A percentile compares a stretch with the other conserved stretches of the same genome.
These are phyloP conservation scores for Psylliodes chrysocephalus DNA, from an alignment of 2,888 invertebrate genomes.

Conservation along the genomic window DNA sequence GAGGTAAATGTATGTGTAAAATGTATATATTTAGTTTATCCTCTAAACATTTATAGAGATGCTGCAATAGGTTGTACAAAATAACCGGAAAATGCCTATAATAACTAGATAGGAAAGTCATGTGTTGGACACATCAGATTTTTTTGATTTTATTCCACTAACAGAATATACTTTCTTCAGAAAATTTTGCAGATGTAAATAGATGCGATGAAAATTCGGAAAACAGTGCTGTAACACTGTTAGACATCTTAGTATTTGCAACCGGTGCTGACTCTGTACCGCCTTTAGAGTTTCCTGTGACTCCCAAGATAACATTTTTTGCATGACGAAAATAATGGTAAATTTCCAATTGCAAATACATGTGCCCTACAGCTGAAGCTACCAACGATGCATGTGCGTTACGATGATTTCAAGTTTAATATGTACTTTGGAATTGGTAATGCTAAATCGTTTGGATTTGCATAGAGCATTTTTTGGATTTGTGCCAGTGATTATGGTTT, in stretches of 20 bases:
- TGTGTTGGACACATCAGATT: too few relatives aligned
- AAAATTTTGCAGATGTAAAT: too few relatives aligned
- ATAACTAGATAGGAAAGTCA: too few relatives aligned
- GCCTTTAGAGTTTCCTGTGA: slow-evolving; percentile 31
- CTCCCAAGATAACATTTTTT: slow-evolving; percentile 25
- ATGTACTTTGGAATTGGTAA: slow-evolving; percentile 27
- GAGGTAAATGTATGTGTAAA: too few relatives aligned
- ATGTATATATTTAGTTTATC: too few relatives aligned
- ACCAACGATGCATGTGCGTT: slow-evolving; percentile 22
- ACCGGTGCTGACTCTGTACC: slow-evolving; percentile 25
- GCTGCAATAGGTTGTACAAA: too few relatives aligned
- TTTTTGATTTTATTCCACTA: slow-evolving; percentile 21
- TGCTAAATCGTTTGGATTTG: slow-evolving; percentile 25
- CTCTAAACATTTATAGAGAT: too few relatives aligned
- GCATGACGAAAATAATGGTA: slow-evolving; percentile 23
- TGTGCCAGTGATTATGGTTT: neutral
- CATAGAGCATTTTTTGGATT: slow-evolving; percentile 15
- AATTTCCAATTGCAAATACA: slow-evolving; percentile 29
- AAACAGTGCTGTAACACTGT: slow-evolving; percentile 5
- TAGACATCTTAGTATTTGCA: too few relatives aligned
- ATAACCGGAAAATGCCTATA: too few relatives aligned
- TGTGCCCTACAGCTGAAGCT: slow-evolving; percentile 27
- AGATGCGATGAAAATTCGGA: too few relatives aligned
- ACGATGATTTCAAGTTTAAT: slow-evolving; percentile 30
- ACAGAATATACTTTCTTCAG: too few relatives aligned